Evolutionary conservation across 2,113 vertebrate genomes (phyloP), one percentile per base, ranked within the genome.

Genomic region (Protomyctophum bolini): DNA sequence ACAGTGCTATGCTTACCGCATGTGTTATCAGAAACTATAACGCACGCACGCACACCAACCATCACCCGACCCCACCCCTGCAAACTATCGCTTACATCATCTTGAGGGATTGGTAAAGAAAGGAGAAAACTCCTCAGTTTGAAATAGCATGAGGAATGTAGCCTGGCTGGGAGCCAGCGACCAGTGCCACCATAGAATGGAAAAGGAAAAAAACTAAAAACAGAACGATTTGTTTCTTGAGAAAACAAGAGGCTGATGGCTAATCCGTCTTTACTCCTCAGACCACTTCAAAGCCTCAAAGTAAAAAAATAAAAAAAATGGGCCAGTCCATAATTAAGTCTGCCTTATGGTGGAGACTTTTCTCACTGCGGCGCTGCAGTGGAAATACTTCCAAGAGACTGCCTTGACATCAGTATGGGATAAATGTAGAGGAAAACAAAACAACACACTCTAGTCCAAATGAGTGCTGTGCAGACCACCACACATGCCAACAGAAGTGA

Each of bases 101-200:
- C 81, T 85, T 73, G 70, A 77, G 76, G 74, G 89, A 85, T 78
- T 61, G 69, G 72, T 84, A 68, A 58, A 87, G 90, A 88, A 85
- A 10, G 82, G 86, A 6, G 91, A 76, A 75, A 80, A 85, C n/a
- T n/a, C 84, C 88, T 88, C 80, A 78, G 89, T 91, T 92, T 92
- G 91, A 92, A 92, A 92, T 91, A 92, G 93, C 84, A 81, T 70
- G 77, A 91, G 91, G 91, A 92, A 93, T 92, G 3, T 80, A 86
- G 70, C 65, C 81, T 91, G 90, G 93, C 81, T 6, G n/a, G 57
- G 62, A 82, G 86, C 91, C 92, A 92, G 77, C 33, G 77, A 75
- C 74, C 86, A 88, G 79, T 75, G 72, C 77, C 66, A 73, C 75
- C 79, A 80, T 77, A 86, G 77, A 76, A 67, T 12, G 80, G 82